Evolutionary conservation across 1,140 invertebrate genomes (phyloP).

Genomic region (Andrena cerasifolii): DNA sequence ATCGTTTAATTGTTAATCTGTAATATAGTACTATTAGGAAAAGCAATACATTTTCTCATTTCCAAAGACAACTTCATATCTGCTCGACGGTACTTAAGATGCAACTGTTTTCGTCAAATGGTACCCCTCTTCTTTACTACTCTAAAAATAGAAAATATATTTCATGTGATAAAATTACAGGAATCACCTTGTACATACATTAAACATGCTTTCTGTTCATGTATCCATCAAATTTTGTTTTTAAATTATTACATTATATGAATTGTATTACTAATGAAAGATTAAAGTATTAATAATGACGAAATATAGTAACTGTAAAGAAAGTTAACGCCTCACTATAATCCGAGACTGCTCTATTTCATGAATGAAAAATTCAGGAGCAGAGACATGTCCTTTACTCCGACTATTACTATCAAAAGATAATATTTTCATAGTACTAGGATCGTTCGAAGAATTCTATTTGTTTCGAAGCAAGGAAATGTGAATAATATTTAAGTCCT

Average conservation of each 20-base stretch:
- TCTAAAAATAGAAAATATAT: conserved; percentile 12
- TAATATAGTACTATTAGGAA: neutral
- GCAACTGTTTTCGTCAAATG: too few relatives aligned
- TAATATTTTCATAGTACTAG: neutral
- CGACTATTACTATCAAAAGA: neutral
- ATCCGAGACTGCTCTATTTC: neutral
- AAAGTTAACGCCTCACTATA: conserved; percentile 4
- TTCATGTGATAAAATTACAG: neutral
- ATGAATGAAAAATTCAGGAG: neutral
- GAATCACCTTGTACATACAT: neutral
- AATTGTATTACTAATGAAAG: conserved; percentile 9
- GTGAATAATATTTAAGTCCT: neutral
- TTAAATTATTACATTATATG: conserved; percentile 5
- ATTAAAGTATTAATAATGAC: conserved; percentile 7
- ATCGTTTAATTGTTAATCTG: neutral
- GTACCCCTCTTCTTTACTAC: neutral
- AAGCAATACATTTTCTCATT: neutral
- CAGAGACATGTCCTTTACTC: neutral
- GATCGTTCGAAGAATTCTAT: too few relatives aligned
- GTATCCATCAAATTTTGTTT: conserved; percentile 10
- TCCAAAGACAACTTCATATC: neutral
- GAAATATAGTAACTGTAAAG: conserved; percentile 16
- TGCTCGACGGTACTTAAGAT: neutral
- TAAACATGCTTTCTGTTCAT: neutral
- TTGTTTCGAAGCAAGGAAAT: neutral